Conservation (phyloP, 2,888 invertebrate species). For the Noctua pronuba region DNA sequence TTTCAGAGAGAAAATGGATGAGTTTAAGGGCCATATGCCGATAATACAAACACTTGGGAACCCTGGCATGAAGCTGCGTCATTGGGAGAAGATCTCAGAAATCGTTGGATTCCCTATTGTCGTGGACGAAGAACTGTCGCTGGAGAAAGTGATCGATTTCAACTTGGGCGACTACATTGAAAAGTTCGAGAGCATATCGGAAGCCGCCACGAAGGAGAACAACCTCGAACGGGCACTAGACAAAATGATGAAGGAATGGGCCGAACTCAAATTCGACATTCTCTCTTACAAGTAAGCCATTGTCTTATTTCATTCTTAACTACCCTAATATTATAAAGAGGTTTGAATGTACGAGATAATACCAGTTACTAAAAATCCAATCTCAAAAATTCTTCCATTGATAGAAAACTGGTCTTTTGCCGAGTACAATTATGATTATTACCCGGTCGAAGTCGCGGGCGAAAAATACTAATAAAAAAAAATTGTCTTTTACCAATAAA, state of each 20-base stretch:
- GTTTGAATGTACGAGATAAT: neutral
- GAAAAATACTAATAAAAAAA: neutral
- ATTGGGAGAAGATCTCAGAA: slow-evolving; percentile 98
- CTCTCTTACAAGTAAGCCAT: slow-evolving; percentile 92
- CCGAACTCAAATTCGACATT: slow-evolving; percentile 93
- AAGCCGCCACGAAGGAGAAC: slow-evolving; percentile 98
- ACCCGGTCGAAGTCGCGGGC: neutral
- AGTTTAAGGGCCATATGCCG: slow-evolving; percentile 96
- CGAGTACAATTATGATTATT: neutral
- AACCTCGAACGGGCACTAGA: slow-evolving; percentile 96
- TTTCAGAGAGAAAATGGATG: slow-evolving; percentile 93
- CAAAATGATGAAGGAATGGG: slow-evolving; percentile 98
- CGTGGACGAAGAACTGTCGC: slow-evolving; percentile 94
- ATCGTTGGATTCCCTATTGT: slow-evolving; percentile 98
- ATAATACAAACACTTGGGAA: slow-evolving; percentile 98
- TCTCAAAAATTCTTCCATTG: neutral
- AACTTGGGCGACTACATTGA: slow-evolving; percentile 96
- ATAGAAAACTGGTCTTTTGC: neutral
- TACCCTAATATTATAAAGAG: neutral
- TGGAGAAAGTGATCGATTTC: slow-evolving; percentile 96
- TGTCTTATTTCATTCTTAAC: neutral
- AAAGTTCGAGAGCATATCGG: slow-evolving; percentile 97
- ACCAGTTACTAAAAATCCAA: neutral
- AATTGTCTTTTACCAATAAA: neutral
- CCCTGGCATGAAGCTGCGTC: slow-evolving; percentile 97